Evolutionary conservation across 2,888 invertebrate genomes (phyloP), one percentile per base, ranked within the genome.

Genomic region (Macaria notata): DNA sequence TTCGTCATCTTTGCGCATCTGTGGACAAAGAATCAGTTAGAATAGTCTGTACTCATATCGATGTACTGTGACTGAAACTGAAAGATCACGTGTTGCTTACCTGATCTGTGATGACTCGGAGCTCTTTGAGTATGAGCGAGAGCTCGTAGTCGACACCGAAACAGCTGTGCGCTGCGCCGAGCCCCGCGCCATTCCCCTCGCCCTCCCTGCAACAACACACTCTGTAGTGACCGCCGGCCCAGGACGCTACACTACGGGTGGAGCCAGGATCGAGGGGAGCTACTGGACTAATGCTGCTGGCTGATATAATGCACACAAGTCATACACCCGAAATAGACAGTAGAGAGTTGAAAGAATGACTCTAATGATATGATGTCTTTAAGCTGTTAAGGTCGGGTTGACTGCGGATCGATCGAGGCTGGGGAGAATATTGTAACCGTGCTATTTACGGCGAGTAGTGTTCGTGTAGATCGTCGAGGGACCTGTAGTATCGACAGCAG

Each of bases 1-100:
- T 89, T 97, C 96, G 92, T 99, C 98, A 86, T 98, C 98, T 91
- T 96, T 96, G 88, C 97, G 95, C 93, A 98, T 94, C 93, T 98
- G 95, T 33, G 86, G 86, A 70, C 59, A 42, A 7, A 55, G 29
- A 39, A n/a, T 39, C 19, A 8, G 44, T 33, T 33, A 33, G 33
- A 33, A 6, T 33, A 33, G 33, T n/a, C 33, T 33, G 33, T 33
- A 4, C 33, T 33, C 33, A 33, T 33, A 4, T 33, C 4, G 33
- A 4, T 4, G 6, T 33, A 33, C 33, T 4, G 33, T 4, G 33
- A 33, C 6, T n/a, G n/a, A n/a, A n/a, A n/a, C n/a, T n/a, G n/a
- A 33, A 33, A 36, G 29, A 9, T n/a, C 8, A n/a, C 4, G 30
- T 38, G 6, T 8, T 31, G 4, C 3, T 19, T 87, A 96, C 94